A percentile compares a stretch with the other conserved stretches of the same genome.
phyloP scores from a whole-genome alignment of 2,113 vertebrate genomes.

The Aegithalos caudatus region DNA sequence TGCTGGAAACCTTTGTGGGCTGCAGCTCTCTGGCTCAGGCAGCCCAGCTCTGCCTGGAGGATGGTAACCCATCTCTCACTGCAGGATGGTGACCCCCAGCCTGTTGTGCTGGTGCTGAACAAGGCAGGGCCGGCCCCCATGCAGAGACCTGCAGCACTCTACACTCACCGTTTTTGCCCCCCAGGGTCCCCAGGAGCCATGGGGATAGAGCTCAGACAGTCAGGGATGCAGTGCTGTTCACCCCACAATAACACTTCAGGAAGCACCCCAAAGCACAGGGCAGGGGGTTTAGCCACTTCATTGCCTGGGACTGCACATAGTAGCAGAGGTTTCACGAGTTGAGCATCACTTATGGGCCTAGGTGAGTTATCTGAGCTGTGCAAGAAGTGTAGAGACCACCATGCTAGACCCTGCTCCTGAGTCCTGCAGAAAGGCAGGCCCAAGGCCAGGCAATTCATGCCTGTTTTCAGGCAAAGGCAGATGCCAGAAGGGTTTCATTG shows the following conservation, averaged over 20 bases:
- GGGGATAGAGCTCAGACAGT: not conserved
- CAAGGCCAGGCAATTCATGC: not conserved
- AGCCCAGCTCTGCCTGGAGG: not conserved
- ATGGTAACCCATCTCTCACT: too few relatives aligned
- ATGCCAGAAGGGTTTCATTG: not conserved
- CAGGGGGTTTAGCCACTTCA: not conserved
- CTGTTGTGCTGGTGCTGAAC: not conserved
- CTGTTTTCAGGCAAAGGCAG: not conserved
- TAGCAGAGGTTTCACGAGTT: not conserved
- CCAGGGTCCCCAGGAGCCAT: fast-evolving
- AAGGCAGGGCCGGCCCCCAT: not conserved
- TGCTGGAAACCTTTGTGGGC: not conserved
- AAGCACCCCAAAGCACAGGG: not conserved
- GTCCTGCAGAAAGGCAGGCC: not conserved
- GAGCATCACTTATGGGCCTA: not conserved
- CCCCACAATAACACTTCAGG: fast-evolving
- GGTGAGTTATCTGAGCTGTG: not conserved
- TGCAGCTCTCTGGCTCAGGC: not conserved
- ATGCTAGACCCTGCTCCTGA: not conserved
- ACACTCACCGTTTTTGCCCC: not conserved
- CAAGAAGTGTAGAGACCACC: not conserved
- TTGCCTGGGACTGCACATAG: not conserved
- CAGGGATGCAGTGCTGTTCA: not conserved
- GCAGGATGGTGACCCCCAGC: not conserved
- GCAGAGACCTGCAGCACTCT: not conserved